Evolutionary conservation across 1,140 invertebrate species (phyloP).

Genomic region (Alviniconcha marisindica): DNA sequence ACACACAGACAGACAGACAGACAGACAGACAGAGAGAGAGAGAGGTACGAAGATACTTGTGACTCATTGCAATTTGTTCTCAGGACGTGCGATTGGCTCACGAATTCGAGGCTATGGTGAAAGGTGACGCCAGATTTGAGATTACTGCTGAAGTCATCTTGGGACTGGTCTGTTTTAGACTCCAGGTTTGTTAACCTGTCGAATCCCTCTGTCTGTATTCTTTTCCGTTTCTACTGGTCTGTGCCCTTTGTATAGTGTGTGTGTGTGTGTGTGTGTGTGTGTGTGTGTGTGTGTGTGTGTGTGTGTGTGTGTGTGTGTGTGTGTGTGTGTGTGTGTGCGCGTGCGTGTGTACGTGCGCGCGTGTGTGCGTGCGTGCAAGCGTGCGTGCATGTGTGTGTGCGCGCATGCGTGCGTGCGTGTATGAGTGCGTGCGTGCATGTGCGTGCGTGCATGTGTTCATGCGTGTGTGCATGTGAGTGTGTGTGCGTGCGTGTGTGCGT

Average conservation of each 20-base stretch:
- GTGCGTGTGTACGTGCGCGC: not conserved
- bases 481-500: not conserved
- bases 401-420: not conserved
- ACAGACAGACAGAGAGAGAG: too few species aligned
- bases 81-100: slow-evolving; percentile 67
- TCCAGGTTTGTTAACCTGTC: slow-evolving; percentile 83
- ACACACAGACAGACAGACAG: too few species aligned
- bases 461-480: not conserved
- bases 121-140: slow-evolving; percentile 81
- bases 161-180: slow-evolving; percentile 92
- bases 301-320: not conserved
- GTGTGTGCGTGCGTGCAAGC: not conserved
- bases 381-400: not conserved
- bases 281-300: not conserved
- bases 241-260: not conserved
- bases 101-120: slow-evolving; percentile 69
- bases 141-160: slow-evolving; percentile 84
- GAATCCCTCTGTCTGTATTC: too few species aligned
- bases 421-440: not conserved
- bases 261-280: slow-evolving; percentile 8
- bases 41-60: too few species aligned
- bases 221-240: too few species aligned
- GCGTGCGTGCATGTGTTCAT: not conserved
- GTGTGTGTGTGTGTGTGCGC: not conserved
- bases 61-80: too few species aligned